These are phyloP conservation scores for Phrynocephalus forsythii DNA, from an alignment of 2,797 vertebrate genomes.

Conservation along the genomic window DNA sequence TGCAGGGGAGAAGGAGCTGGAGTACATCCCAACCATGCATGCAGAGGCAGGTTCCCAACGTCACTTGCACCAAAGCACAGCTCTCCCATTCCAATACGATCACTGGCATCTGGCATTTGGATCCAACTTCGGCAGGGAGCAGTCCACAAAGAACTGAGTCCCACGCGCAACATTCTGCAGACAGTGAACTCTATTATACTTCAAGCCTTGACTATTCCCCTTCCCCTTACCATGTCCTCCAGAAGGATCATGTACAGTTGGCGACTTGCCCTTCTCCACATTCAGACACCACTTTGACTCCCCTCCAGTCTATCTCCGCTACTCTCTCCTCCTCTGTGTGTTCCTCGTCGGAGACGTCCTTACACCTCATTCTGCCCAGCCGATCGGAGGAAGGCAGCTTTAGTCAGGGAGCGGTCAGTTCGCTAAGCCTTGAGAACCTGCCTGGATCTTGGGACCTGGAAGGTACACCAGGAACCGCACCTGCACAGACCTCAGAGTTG, in stretches of 20 bases:
- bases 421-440: slow-evolving; percentile 82
- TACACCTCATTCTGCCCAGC: slow-evolving; percentile 80
- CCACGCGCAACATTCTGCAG: slow-evolving; percentile 63
- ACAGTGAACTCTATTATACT: slow-evolving; percentile 69
- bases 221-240: slow-evolving; percentile 75
- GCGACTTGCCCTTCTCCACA: slow-evolving; percentile 76
- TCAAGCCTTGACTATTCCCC: slow-evolving; percentile 71
- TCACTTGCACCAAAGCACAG: slow-evolving; percentile 75
- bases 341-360: slow-evolving; percentile 80
- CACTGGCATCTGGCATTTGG: slow-evolving; percentile 74
- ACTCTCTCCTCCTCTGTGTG: slow-evolving; percentile 80
- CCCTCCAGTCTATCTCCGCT: slow-evolving; percentile 83
- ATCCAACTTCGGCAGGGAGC: slow-evolving; percentile 72
- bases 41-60: slow-evolving; percentile 64
- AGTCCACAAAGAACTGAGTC: slow-evolving; percentile 76
- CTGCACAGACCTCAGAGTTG: slow-evolving; percentile 70
- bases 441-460: slow-evolving; percentile 78
- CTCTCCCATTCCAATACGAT: slow-evolving; percentile 65
- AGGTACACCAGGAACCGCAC: slow-evolving; percentile 44
- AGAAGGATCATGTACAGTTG: slow-evolving; percentile 76
- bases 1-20: slow-evolving; percentile 75
- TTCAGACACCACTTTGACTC: slow-evolving; percentile 79
- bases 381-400: slow-evolving; percentile 79
- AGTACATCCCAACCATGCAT: slow-evolving; percentile 73
- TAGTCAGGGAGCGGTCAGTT: slow-evolving; percentile 77